Base-by-base conservation (phyloP, 2,113 vertebrate species). In the Labeo catla region DNA sequence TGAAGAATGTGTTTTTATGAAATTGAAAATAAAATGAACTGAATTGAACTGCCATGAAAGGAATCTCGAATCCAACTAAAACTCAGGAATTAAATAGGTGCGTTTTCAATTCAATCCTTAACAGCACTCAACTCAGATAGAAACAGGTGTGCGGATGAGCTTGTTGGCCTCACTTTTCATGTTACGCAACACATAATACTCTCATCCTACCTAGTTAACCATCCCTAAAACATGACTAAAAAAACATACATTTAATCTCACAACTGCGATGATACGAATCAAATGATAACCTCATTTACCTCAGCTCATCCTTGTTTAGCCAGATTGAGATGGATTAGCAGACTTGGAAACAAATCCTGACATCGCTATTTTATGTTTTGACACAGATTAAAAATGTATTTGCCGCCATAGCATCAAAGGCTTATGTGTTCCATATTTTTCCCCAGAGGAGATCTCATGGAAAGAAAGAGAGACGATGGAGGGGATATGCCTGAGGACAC, bases 401-500 rank as follows among this genome's bases (percentile, higher is more conserved):
- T 43, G 47, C 68, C n/a, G 47, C n/a, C 70, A 80, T 73, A 79
- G 70, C 34, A 54, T 23, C 76, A 77, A 43, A 45, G 45, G 36
- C 7, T 39, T 23, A 19, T 52, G 47, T 59, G 65, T 23, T 43
- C 76, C 85, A 73, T 49, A 76, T 86, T 73, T 15, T 19, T 28
- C 19, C n/a, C 47, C n/a, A 61, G 70, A 34, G 43, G 52, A 73
- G 23, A 34, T 47, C 3, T 81, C 21, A 36, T 52, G 16, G 81
- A 65, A 57, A 43, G 39, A 82, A 39, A 63, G 34, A 12, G n/a
- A 59, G 13, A 74, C 4, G 70, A 76, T 49, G 23, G 70, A 21
- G 39, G 77, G 52, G 23, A 79, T 45, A 36, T 82, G 81, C 77
- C 85, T 49, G 6, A 63, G 78, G 52, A 86, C 57, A 81, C 28